Evolutionary conservation across 2,113 vertebrate species (phyloP), one percentile per base, ranked within the genome.

Genomic region (Clinocottus analis): DNA sequence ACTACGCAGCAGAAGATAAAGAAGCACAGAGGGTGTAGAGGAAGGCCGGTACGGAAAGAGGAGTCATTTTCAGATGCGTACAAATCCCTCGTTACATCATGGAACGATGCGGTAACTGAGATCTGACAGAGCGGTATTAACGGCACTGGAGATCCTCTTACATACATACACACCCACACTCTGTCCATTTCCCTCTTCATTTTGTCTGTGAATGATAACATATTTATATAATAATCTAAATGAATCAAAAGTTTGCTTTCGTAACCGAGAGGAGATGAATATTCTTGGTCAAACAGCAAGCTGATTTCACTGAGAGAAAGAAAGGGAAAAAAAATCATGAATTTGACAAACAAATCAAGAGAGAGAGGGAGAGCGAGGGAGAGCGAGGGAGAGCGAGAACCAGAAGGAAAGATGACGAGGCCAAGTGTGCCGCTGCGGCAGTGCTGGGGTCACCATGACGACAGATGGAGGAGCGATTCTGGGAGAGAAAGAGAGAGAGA

Each of bases 371-470:
- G 39, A 13, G 39, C 3, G 35, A 3, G 35, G 7, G 8, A 6
- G 35, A 37, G 35, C 5, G 35, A 37, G 35, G 7, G 6, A 31
- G 23, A 51, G 66, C 71, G 58, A 3, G 25, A 63, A 72, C 33
- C 58, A 75, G 76, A 47, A 74, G 64, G 70, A 27, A 45, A n/a
- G 59, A 77, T 4, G 72, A 47, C 1, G 23, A 84, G 31, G 69
- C 59, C 25, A 66, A 85, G 71, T 35, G 79, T 67, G 87, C 69
- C 7, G 64, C 83, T 74, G 90, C 82, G 53, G 82, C 80, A 89
- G 67, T 71, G 82, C 66, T 70, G 60, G 73, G 75, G 85, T 92
- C 79, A 72, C 89, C 89, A 93, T 93, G 92, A 53, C 77, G 33
- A 93, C 90, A 39, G 85, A 77, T 63, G 67, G 73, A 71, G 68